phyloP scores from a whole-genome alignment of 2,797 vertebrate genomes.

The Phoebastria nigripes region DNA sequence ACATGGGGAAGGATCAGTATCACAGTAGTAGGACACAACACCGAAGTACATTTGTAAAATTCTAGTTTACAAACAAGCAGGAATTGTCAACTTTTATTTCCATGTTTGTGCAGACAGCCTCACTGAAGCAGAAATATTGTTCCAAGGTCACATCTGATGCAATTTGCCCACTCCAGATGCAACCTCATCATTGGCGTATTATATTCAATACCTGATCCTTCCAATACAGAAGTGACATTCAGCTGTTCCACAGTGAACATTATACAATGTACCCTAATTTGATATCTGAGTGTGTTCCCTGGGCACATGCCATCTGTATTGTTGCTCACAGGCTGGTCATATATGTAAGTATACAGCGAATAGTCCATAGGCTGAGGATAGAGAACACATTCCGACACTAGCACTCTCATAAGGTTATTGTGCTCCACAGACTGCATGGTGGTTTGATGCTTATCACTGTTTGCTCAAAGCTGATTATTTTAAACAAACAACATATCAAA shows the following conservation, averaged over 20 bases:
- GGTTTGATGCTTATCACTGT: constrained; percentile 1
- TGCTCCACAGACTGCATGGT: not conserved
- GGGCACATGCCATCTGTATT: not conserved
- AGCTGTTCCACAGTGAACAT: not conserved
- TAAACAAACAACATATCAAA: not conserved
- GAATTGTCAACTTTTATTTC: not conserved
- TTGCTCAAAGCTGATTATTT: constrained; percentile 12
- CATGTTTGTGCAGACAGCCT: not conserved
- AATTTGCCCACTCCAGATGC: not conserved
- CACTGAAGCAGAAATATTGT: not conserved
- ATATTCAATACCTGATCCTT: not conserved
- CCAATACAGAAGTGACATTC: not conserved
- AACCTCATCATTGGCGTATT: not conserved
- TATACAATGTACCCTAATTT: not conserved
- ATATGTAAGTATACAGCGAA: not conserved
- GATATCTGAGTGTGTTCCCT: not conserved
- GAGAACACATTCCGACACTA: not conserved
- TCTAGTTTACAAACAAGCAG: not conserved
- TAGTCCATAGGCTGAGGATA: not conserved
- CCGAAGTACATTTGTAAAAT: not conserved
- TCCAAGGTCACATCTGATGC: not conserved
- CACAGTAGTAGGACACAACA: not conserved
- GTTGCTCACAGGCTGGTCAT: not conserved
- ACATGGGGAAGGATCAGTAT: not conserved
- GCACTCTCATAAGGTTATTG: not conserved